Percentiles rank a stretch among this genome's conserved stretches.
Conservation (phyloP, 1,140 invertebrate species). For the Papilio polytes region DNA sequence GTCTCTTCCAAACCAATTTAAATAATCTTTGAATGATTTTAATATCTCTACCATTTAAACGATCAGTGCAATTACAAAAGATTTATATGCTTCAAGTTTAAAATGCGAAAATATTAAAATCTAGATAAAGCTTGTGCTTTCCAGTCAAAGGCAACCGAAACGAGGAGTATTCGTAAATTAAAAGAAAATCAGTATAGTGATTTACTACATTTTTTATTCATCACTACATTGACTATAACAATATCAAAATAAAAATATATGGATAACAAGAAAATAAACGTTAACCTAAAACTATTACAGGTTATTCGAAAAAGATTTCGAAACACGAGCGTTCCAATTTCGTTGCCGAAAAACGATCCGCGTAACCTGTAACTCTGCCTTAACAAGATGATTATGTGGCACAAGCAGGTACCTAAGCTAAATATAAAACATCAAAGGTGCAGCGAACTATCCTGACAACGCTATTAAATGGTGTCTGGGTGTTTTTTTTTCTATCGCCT, state of each 20-base stretch:
- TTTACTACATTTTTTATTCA: not conserved
- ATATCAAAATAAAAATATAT: too few relatives aligned
- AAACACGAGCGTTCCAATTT: constrained; percentile 14
- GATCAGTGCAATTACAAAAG: too few relatives aligned
- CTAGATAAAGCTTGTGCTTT: too few relatives aligned
- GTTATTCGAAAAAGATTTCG: not conserved
- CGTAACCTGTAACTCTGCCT: constrained; percentile 41
- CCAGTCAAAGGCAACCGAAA: too few relatives aligned
- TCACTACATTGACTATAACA: not conserved
- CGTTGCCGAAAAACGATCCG: constrained; percentile 24
- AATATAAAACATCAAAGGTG: constrained; percentile 75
- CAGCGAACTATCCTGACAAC: constrained; percentile 61
- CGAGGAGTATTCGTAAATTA: too few relatives aligned
- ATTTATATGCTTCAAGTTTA: too few relatives aligned
- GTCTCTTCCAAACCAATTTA: not conserved
- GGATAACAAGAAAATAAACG: not conserved
- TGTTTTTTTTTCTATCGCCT: constrained; percentile 67
- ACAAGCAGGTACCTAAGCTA: constrained; percentile 59
- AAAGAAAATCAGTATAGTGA: too few relatives aligned
- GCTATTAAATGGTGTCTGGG: constrained; percentile 69
- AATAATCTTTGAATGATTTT: too few relatives aligned
- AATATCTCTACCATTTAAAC: too few relatives aligned
- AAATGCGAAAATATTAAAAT: too few relatives aligned
- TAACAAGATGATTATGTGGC: constrained; percentile 54
- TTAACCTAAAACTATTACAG: not conserved